phyloP scores from a whole-genome alignment of 2,888 invertebrate genomes.

The Plebejus melissa region DNA sequence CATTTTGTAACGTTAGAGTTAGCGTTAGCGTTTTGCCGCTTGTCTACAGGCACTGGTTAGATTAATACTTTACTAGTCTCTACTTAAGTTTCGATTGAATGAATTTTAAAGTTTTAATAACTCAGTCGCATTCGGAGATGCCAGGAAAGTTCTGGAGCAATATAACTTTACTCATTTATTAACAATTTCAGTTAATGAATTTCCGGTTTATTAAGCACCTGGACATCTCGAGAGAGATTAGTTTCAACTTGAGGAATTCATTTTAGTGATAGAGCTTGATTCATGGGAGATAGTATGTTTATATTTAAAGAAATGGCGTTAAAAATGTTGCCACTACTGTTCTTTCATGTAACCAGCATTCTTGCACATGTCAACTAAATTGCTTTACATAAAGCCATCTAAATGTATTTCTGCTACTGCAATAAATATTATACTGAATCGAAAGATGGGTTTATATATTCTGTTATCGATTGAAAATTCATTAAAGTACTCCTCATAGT shows the following conservation, averaged over 20 bases:
- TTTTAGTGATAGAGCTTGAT: background rate
- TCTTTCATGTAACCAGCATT: too few relatives aligned
- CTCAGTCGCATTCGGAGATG: background rate
- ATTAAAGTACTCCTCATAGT: background rate
- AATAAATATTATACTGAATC: too few relatives aligned
- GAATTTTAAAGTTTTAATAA: slow-evolving; percentile 17
- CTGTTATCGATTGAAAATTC: background rate
- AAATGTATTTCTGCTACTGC: too few relatives aligned
- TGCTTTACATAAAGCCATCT: too few relatives aligned
- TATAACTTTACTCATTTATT: slow-evolving; percentile 20
- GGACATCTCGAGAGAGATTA: background rate
- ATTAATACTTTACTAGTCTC: background rate
- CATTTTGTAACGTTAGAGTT: background rate
- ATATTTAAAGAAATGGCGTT: background rate
- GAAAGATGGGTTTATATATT: too few relatives aligned
- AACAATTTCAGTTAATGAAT: slow-evolving; percentile 22
- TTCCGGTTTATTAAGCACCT: background rate
- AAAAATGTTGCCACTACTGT: background rate
- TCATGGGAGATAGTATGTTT: background rate
- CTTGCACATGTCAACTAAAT: too few relatives aligned
- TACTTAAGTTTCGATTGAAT: background rate
- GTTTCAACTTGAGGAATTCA: background rate
- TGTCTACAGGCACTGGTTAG: background rate
- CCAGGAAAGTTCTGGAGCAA: background rate
- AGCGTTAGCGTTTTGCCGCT: too few relatives aligned